These are phyloP conservation scores for Lampris incognitus DNA, from an alignment of 2,113 vertebrate genomes.

Conservation along the genomic window DNA sequence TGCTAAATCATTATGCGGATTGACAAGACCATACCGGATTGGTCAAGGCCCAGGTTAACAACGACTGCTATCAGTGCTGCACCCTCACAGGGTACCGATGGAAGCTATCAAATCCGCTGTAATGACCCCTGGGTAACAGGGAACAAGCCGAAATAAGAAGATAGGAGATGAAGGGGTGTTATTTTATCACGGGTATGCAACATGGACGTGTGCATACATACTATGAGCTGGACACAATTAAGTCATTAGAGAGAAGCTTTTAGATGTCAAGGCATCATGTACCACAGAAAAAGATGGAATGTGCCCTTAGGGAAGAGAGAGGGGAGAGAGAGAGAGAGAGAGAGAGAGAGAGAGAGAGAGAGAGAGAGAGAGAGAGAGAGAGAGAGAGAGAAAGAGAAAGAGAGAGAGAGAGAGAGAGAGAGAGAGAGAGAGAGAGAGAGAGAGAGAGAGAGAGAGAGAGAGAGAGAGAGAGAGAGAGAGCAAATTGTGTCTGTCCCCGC, in stretches of 20 bases:
- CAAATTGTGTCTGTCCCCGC: constrained; percentile 49
- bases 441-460: constrained; percentile 11
- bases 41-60: no score
- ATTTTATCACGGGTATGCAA: constrained; percentile 61
- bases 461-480: constrained; percentile 29
- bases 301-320: constrained; percentile 50
- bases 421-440: constrained; percentile 5
- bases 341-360: constrained; percentile 5
- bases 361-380: constrained; percentile 8
- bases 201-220: constrained; percentile 59
- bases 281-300: constrained; percentile 46
- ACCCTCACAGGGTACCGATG: no score
- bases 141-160: constrained; percentile 10
- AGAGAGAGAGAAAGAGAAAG: constrained; percentile 22
- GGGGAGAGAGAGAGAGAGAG: neutral
- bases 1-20: no score
- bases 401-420: neutral
- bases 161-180: constrained; percentile 45
- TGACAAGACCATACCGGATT: no score
- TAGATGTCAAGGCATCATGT: constrained; percentile 51
- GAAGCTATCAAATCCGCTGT: no score
- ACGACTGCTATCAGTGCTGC: no score
- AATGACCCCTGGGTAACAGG: no score
- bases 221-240: constrained; percentile 60
- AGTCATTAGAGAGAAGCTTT: constrained; percentile 64